Evolutionary conservation across 2,797 vertebrate genomes (phyloP).

Genomic region (Clarias laeviceps): DNA sequence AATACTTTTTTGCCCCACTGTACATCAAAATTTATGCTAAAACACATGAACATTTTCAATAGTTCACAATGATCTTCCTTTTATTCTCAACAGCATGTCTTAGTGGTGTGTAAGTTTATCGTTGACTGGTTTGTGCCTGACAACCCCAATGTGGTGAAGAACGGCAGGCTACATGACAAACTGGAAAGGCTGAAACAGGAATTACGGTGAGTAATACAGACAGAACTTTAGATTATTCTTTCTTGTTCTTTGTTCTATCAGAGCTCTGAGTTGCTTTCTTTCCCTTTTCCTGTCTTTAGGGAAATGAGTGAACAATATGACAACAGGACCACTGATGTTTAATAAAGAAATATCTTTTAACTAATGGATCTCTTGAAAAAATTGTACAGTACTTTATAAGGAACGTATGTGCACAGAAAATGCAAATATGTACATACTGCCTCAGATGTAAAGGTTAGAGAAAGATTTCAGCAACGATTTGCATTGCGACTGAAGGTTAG

Average conservation of each 20-base stretch:
- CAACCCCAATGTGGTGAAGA: slow-evolving; percentile 80
- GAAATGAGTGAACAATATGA: slow-evolving; percentile 21
- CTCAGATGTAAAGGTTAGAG: background rate
- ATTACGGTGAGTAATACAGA: slow-evolving; percentile 53
- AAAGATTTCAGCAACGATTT: background rate
- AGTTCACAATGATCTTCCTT: background rate
- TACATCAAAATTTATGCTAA: background rate
- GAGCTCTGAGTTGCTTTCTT: background rate
- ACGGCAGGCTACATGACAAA: slow-evolving; percentile 73
- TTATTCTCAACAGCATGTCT: slow-evolving; percentile 78
- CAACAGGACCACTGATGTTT: slow-evolving; percentile 47
- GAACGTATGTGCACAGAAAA: background rate
- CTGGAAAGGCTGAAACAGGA: slow-evolving; percentile 63
- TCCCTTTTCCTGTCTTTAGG: slow-evolving; percentile 25
- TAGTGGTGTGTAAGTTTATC: slow-evolving; percentile 86
- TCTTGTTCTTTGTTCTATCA: background rate
- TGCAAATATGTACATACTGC: background rate
- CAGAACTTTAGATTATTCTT: background rate
- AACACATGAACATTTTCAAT: background rate
- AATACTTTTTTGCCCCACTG: no score
- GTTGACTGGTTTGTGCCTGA: slow-evolving; percentile 90
- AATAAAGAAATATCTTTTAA: slow-evolving; percentile 3
- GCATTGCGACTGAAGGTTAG: background rate
- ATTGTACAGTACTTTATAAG: background rate
- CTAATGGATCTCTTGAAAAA: background rate